Evolutionary conservation across 2,113 vertebrate species (phyloP), one percentile per base, ranked within the genome.

Genomic region (Synchiropus splendidus): DNA sequence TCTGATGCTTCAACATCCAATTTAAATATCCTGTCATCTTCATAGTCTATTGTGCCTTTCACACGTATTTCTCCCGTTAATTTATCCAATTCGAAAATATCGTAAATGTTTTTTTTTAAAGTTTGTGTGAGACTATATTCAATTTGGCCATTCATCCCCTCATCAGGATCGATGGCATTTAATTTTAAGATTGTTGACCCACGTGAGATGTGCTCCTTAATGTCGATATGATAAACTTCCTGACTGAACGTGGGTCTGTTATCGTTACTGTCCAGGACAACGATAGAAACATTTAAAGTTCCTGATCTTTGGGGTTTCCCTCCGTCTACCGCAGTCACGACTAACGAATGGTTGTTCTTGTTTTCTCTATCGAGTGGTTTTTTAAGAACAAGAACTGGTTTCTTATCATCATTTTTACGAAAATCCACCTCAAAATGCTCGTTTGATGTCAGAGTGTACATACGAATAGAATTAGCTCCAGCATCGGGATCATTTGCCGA

Each of bases 401-500:
- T 51, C 45, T 74, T 79, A n/a, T n/a, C n/a, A 4, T 46, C 39
- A 1, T 69, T 58, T 2, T 40, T 58, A 1, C 61, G 18, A 46
- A 54, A 14, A 53, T 48, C 10, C 32, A 49, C 39, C 32, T 79
- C 72, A 51, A 82, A 82, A 51, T 68, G 1, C 1, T 70, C 45
- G 32, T 73, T 83, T 16, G 64, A 4, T 34, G 18, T 38, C 48
- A 62, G 0, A 79, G 50, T 63, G 73, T 83, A 42, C 88, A 89
- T n/a, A 12, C 82, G 74, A 15, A 79, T 17, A 0, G 79, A 63
- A 45, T 85, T 82, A 3, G 56, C 16, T 0, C 83, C 86, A 13
- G 66, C 51, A 48, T 89, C 87, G 1, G 77, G 46, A 36, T 89
- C 87, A 2, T 56, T 58, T 0, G 86, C 87, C 30, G 70, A 74